A percentile compares a stretch with the other conserved stretches of the same genome.
Evolutionary conservation across 2,797 vertebrate genomes (phyloP).

Genomic region (Spheniscus humboldti): DNA sequence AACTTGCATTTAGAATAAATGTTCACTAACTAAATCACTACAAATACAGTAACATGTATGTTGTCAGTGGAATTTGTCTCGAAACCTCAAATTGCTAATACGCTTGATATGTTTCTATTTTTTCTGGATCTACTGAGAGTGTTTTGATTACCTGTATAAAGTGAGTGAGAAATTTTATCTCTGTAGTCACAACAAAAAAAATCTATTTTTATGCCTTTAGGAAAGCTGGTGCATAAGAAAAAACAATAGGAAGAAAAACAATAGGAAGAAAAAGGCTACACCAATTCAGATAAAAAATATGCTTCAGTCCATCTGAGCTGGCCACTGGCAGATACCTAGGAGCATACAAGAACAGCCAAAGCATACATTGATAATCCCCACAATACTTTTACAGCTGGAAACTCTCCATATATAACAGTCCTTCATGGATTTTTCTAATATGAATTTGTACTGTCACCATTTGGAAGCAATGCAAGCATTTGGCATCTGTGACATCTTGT

Average conservation of each 20-base stretch:
- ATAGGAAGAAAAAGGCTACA: neutral
- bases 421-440: neutral
- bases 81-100: neutral
- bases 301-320: neutral
- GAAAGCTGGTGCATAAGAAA: neutral
- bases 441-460: neutral
- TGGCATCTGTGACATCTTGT: neutral
- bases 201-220: neutral
- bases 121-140: neutral
- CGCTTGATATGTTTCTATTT: neutral
- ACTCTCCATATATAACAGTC: neutral
- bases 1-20: neutral
- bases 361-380: neutral
- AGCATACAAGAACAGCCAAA: neutral
- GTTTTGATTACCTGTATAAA: neutral
- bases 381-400: neutral
- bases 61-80: neutral
- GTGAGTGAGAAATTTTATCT: neutral
- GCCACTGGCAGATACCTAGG: neutral
- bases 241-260: neutral
- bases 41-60: neutral
- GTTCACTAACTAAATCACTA: neutral
- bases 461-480: neutral
- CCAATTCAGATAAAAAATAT: neutral
- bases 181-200: neutral